Evolutionary conservation across 2,888 invertebrate genomes (phyloP), one percentile per base, ranked within the genome.

Genomic region (Nebria brevicollis): DNA sequence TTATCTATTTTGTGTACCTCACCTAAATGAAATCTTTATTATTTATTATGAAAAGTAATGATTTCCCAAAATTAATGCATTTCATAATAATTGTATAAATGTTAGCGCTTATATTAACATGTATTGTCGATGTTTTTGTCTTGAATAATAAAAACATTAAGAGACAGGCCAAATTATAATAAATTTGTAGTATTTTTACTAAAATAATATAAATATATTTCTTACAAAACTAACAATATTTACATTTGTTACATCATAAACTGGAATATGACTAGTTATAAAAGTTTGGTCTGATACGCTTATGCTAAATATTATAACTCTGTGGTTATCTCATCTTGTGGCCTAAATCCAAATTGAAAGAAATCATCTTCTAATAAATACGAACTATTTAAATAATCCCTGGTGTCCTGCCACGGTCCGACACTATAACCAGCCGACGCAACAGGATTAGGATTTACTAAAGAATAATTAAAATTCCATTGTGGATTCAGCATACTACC

Each of bases 271-370:
- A 83, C 83, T 83, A 83, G 83, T 78, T 65, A 81, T 25, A 81
- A 82, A 75, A 82, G 81, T 82, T 83, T 83, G 83, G 82, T 83
- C 75, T 81, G 20, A 82, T 54, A 80, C 70, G 8, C 11, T 3
- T 10, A 66, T 66, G 25, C 66, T 66, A 25, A 25, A 66, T 72
- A 82, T 89, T 90, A 96, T 89, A 95, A 92, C 91, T 96, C 96
- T 86, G 96, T 96, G 86, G 96, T 96, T 85, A 96, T 94, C 90
- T 96, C 96, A 89, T 96, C 96, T 90, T 96, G 96, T 75, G 96
- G 96, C 86, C 96, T 91, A 88, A 95, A 95, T 82, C 95, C 95
- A 88, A 96, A 92, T 87, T 95, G 94, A 85, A 94, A 94, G 87
- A 95, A 94, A 89, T 96, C 96, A 86, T 96, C 95, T 86, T 95